Evolutionary conservation across 2,797 vertebrate genomes (phyloP), one percentile per base, ranked within the genome.

Genomic region (Mormyrops attenuatus): DNA sequence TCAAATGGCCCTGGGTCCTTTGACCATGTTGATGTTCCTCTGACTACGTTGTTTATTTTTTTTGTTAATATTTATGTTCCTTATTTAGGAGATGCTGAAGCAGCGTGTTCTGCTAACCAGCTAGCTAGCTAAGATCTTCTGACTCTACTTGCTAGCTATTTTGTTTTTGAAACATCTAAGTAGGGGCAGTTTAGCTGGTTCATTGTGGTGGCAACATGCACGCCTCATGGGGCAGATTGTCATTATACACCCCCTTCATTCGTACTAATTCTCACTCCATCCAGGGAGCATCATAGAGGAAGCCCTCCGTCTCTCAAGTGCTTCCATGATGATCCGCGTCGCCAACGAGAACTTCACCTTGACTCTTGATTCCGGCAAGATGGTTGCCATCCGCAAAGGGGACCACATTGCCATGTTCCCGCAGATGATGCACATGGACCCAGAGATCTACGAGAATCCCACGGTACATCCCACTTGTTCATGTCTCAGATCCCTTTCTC

Each of bases 261-360:
- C 8, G n/a, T 34, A 3, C 38, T n/a, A 0, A 15, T 80, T 66
- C 26, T 82, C 60, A 82, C 13, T 63, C 0, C 22, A 34, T 90
- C 66, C 89, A 94, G 93, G 91, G 30, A 94, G 93, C 82, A 92
- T 94, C 30, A 92, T 94, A 82, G 90, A 91, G 57, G 94, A 94
- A 92, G 91, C 91, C 11, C 90, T 94, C n/a, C 92, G 94, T 0
- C 91, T 94, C 50, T 94, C 92, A 7, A 94, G 94, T 88, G 93
- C 93, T 53, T 94, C 94, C 26, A 93, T 94, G 8, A 94, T 94
- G 92, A 92, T 94, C 47, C 92, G 94, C 49, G 89, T 94, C 20
- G 94, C 92, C 3, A 92, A 30, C 41, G 91, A 94, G 47, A 84
- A 94, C 90, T 92, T 93, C 30, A 89, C 77, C 11, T 86, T 94